phyloP scores from a whole-genome alignment of 2,113 vertebrate species.

The Chloropsis hardwickii region DNA sequence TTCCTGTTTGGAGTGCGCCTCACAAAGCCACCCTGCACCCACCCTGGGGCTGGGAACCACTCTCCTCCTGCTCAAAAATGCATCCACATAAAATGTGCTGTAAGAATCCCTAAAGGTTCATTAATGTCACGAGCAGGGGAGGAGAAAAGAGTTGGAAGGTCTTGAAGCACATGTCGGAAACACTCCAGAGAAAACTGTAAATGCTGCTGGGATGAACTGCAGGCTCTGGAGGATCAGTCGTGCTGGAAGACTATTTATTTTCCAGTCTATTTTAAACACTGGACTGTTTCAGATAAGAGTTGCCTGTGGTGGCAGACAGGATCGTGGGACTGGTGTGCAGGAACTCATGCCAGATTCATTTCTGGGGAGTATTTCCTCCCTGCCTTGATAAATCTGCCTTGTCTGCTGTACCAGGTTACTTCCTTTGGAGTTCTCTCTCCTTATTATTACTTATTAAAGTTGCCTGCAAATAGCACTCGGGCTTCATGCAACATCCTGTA shows the following conservation, averaged over 20 bases:
- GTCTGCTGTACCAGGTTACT: slow-evolving; percentile 73
- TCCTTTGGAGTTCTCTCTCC: slow-evolving; percentile 66
- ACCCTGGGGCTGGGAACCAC: not conserved
- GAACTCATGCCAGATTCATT: slow-evolving; percentile 75
- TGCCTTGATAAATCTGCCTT: slow-evolving; percentile 72
- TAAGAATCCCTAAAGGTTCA: slow-evolving; percentile 59
- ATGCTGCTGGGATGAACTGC: slow-evolving; percentile 73
- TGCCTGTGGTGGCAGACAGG: slow-evolving; percentile 75
- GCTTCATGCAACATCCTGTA: slow-evolving; percentile 72
- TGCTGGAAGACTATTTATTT: slow-evolving; percentile 72
- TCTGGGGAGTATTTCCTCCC: slow-evolving; percentile 75
- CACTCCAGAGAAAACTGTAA: slow-evolving; percentile 73
- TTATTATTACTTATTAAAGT: slow-evolving; percentile 74
- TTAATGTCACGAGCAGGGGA: slow-evolving; percentile 65
- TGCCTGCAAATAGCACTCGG: slow-evolving; percentile 65
- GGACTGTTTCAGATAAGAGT: slow-evolving; percentile 76
- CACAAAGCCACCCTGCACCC: not conserved
- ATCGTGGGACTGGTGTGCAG: slow-evolving; percentile 73
- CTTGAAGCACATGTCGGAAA: slow-evolving; percentile 70
- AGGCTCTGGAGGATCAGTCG: slow-evolving; percentile 68
- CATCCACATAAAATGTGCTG: slow-evolving; percentile 43
- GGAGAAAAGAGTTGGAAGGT: slow-evolving; percentile 62
- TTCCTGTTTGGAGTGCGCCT: slow-evolving; percentile 56
- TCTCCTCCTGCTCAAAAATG: slow-evolving; percentile 26
- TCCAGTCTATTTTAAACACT: slow-evolving; percentile 76